Base-by-base conservation (phyloP, 1,140 invertebrate species). In the Drosophila baimaii region DNA sequence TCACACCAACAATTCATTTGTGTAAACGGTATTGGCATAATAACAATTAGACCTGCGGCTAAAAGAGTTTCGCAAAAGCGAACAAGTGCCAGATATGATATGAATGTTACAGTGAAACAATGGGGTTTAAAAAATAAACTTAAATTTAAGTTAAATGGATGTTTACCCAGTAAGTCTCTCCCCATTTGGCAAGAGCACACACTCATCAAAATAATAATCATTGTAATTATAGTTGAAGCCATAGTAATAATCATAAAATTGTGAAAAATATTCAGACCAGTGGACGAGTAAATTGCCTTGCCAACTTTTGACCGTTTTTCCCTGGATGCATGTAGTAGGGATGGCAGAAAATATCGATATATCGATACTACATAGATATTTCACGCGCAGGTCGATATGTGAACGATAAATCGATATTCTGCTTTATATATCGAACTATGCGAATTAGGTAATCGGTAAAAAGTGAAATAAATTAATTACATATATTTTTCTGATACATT, bases 161-260 rank as follows among this genome's bases (percentile, higher is more conserved):
- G 65, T 69, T 69, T 66, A 66, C 65, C 49, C 13, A 41, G 64
- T 44, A 54, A 69, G 61, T 52, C 19, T 23, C 62, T 31, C 56
- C 61, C 65, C 65, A 54, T 66, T 43, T 13, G 46, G 29, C 27
- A 15, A 27, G 27, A 43, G 31, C 49, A 54, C 69, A 44, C 54
- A 72, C n/a, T n/a, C 69, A 81, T 72, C 59, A 77, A 78, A 81
- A 86, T 81, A 64, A 75, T 82, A 73, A 76, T 84, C 81, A 79
- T 88, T 83, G 78, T 88, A 86, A 83, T 89, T 74, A 75, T 81
- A 81, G 81, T 74, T 71, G 66, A 46, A 59, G 52, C 71, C 72
- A 62, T 82, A 70, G 79, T 77, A 89, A 88, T 88, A 84, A 88
- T 72, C 73, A 84, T 75, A 88, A 88, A 88, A 84, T 89, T 80